A percentile compares a stretch with the other conserved stretches of the same genome.
These are phyloP conservation scores for Volucella bombylans DNA, from an alignment of 2,888 invertebrate genomes.

Conservation along the genomic window DNA sequence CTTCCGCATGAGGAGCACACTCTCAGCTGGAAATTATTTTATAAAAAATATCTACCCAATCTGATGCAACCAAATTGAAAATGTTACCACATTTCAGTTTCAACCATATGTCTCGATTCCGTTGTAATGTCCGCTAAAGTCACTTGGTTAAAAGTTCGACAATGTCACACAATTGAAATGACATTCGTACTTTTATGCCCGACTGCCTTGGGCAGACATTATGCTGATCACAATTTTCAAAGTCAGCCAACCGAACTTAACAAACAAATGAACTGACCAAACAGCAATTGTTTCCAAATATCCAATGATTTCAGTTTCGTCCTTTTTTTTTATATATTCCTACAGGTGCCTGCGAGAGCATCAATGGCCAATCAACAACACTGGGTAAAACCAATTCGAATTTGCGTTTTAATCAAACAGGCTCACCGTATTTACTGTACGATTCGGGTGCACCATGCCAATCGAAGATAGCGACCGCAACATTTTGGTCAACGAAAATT, in stretches of 20 bases:
- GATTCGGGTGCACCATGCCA: constrained; percentile 79
- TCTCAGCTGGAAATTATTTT: too few species aligned
- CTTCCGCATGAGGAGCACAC: too few species aligned
- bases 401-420: constrained; percentile 80
- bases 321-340: constrained; percentile 59
- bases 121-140: background rate
- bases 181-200: background rate
- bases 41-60: too few species aligned
- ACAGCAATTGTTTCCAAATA: constrained; percentile 40
- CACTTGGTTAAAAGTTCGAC: background rate
- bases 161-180: background rate
- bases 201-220: background rate
- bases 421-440: constrained; percentile 81
- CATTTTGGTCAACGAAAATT: constrained; percentile 82
- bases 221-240: constrained; percentile 8
- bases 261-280: constrained; percentile 36
- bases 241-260: constrained; percentile 32
- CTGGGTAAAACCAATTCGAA: constrained; percentile 79
- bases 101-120: too few species aligned
- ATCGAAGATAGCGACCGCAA: constrained; percentile 65
- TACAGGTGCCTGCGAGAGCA: constrained; percentile 80
- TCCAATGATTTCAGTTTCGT: constrained; percentile 28
- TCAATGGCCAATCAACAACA: constrained; percentile 78
- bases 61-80: too few species aligned
- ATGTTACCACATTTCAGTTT: too few species aligned